Base-by-base conservation (phyloP, 2,888 invertebrate species). In the Caradrina clavipalpis region DNA sequence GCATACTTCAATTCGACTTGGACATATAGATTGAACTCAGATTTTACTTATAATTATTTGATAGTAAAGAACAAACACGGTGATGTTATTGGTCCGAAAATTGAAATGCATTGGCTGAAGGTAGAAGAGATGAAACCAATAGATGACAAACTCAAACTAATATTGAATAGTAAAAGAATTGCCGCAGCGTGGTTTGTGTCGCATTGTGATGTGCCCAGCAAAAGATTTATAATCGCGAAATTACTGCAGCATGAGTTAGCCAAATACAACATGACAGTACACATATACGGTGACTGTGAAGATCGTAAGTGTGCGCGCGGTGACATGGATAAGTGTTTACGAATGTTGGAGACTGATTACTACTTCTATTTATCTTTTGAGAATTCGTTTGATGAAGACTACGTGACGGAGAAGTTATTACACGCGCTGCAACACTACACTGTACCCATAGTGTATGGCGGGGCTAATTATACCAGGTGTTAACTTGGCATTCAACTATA, bases 301-400 rank as follows among this genome's bases (percentile, higher is more conserved):
- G n/a, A n/a, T n/a, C n/a, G 84, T 2, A 62, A 70, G 22, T 93
- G 93, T 67, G 64, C 85, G 15, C 60, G 73, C 3, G 58, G 77
- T 15, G 50, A 74, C 1, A 85, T 87, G 72, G 69, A 80, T 0
- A 69, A 86, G 0, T 93, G 93, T 67, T 73, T 87, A 21, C 72
- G 83, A 26, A 80, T 86, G 54, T 70, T 93, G 3, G 81, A 89
- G 61, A 82, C 56, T 10, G 86, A 90, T 61, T 93, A 93, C 76
- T 92, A 89, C 73, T 94, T 94, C 66, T 94, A 93, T 79, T 84
- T 94, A 11, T 85, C 93, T 0, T 91, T 94, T 61, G 93, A 94
- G 73, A 93, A 93, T 71, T 89, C 93, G 0, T 86, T 91, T 10
- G 85, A 85, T 42, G 87, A 88, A 62, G 93, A 93, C 75, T 93